A percentile compares a stretch with the other conserved stretches of the same genome.
Evolutionary conservation across 2,113 vertebrate genomes (phyloP).

Genomic region (Channa argus): DNA sequence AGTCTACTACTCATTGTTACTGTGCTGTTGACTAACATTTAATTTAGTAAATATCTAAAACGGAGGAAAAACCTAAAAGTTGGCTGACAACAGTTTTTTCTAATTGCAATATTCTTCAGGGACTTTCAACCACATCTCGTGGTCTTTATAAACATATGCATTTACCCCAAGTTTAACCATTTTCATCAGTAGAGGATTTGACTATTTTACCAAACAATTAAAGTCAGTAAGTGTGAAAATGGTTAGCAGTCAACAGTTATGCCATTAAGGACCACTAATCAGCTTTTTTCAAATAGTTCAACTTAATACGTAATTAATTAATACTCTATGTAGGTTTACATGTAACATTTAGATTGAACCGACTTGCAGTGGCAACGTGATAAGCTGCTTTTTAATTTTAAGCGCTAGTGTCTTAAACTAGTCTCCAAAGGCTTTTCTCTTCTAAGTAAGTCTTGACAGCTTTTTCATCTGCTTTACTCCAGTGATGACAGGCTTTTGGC

Average conservation of each 20-base stretch:
- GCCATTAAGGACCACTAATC: neutral
- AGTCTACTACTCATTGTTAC: neutral
- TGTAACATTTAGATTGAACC: no score
- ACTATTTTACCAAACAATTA: neutral
- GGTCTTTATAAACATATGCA: no score
- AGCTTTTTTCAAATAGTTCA: neutral
- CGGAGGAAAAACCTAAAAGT: no score
- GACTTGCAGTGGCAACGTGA: no score
- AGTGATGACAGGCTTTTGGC: neutral
- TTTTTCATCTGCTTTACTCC: slow-evolving; percentile 5
- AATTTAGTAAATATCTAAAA: neutral
- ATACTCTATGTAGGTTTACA: no score
- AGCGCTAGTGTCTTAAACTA: neutral
- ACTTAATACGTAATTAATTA: no score
- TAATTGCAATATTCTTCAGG: no score
- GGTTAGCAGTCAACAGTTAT: neutral
- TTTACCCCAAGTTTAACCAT: no score
- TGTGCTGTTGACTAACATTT: neutral
- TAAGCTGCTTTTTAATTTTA: no score
- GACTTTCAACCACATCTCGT: neutral
- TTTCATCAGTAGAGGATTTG: neutral
- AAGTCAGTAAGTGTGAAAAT: neutral
- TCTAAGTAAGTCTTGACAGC: neutral
- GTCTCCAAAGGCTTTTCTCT: neutral
- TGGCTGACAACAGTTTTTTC: no score